Evolutionary conservation across 2,888 invertebrate genomes (phyloP).

Genomic region (Tipula helvola): DNA sequence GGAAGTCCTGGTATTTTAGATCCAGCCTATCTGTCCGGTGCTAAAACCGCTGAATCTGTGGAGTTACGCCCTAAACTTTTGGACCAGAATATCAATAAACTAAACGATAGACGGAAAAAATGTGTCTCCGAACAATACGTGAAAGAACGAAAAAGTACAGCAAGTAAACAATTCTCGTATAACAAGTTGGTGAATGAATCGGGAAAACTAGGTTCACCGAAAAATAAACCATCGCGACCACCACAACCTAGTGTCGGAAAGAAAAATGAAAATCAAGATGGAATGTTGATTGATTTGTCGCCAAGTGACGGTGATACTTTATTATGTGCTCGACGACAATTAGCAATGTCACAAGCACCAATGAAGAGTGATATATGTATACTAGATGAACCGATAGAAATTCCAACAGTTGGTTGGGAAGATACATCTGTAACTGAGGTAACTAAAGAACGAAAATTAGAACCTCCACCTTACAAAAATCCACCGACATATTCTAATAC

Average conservation of each 20-base stretch:
- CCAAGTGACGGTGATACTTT: constrained; percentile 37
- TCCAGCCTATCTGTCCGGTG: constrained; percentile 44
- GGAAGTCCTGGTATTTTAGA: constrained; percentile 71
- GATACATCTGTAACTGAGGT: constrained; percentile 16
- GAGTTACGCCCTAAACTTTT: not conserved
- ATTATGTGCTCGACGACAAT: not conserved
- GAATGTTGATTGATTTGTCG: constrained; percentile 62
- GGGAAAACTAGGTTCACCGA: constrained; percentile 19
- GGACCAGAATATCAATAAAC: not conserved
- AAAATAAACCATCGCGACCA: constrained; percentile 34
- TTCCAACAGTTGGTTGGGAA: constrained; percentile 36
- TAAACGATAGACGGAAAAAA: constrained; percentile 34
- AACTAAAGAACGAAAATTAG: constrained; percentile 16
- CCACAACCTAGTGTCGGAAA: constrained; percentile 28
- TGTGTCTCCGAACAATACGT: constrained; percentile 28
- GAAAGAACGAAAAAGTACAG: constrained; percentile 31
- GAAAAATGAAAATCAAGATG: constrained; percentile 38
- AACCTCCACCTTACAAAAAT: constrained; percentile 41
- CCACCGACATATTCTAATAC: constrained; percentile 44
- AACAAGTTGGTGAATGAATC: constrained; percentile 67
- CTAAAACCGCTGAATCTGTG: not conserved
- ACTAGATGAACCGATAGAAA: constrained; percentile 62
- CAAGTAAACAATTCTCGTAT: constrained; percentile 67
- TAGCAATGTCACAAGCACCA: constrained; percentile 4
- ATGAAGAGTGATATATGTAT: constrained; percentile 39